Base-by-base conservation (phyloP, 2,113 vertebrate species). In the Cnemophilus loriae region DNA sequence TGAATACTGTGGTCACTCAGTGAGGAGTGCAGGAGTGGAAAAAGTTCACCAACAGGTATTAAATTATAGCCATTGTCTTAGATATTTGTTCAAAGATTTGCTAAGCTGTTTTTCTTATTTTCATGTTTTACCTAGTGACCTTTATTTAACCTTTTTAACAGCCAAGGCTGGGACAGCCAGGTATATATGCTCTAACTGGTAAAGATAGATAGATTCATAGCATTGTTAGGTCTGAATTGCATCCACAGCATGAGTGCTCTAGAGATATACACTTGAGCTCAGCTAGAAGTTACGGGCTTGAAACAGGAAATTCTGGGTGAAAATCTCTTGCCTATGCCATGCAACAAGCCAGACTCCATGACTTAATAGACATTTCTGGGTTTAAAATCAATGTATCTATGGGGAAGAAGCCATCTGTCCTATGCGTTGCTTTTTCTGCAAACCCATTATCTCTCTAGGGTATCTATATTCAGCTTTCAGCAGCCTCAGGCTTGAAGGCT, bases 121-220 rank as follows among this genome's bases (percentile, higher is more conserved):
- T 69, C 19, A 19, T 73, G 35, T 80, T 95, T 93, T 80, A 57
- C 37, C 46, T 53, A 55, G 74, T 80, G 84, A 90, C 89, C 78
- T 96, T 96, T 74, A 85, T 85, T 87, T 80, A 73, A 61, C 32
- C 61, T 76, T 87, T 91, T 89, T 64, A 96, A 91, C 14, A 73
- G 57, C 37, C 41, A 59, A 57, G 44, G 12, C 65, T 76, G 53
- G 70, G 87, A 91, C 47, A 85, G 46, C 9, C 50, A 85, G 70
- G 50, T 50, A 63, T 61, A 50, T 73, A 10, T 87, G 16, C 50
- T 55, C 41, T 79, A 73, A 84, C 84, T 83, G 84, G 78, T 74
- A 89, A 96, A 94, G 87, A 61, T 69, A 89, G 94, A 82, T 39
- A 96, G 67, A 96, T 94, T 87, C 57, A 80, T 91, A 87, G 87